Base-by-base conservation (phyloP, 2,888 invertebrate species). In the Agrotis puta region DNA sequence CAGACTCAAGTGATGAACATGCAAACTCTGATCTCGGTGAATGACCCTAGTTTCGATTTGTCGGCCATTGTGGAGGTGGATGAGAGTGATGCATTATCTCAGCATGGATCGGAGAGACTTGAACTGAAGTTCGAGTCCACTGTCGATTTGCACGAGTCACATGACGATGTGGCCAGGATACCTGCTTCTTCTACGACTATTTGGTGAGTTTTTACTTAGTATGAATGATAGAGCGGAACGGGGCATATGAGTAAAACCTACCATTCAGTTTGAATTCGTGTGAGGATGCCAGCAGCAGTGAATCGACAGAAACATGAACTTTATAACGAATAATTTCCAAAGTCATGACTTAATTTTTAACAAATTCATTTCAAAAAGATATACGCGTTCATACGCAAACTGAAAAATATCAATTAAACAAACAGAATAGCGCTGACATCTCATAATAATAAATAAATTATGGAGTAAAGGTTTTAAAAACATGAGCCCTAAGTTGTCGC, bases 1-100 rank as follows among this genome's bases (percentile, higher is more conserved):
- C 85, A 96, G 96, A 90, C 92, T 0, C 96, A 96, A 92, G 88
- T 96, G 64, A 89, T 95, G 87, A 96, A 93, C 76, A 94, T 96
- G 93, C 96, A 96, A 79, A 94, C 94, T 0, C 89, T 96, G 88
- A 90, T 96, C 65, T 92, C 96, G 0, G 90, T 93, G 20, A 93
- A 93, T 70, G 96, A 96, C 63, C 96, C 96, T 0, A 95, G 94
- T 77, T 96, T 96, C 70, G 96, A 96, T 81, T 86, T 96, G 3
- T 94, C 96, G 0, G 96, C 96, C 3, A 96, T 96, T 56, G 93
- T 95, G 0, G 96, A 96, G 77, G 93, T 95, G 2, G 95, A 96
- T 13, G 96, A 96, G 84, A 94, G 92, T 69, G 95, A 95, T 51
- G 89, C 76, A 0, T 56, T 90, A 13, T 94, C 94, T 7, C 94